Evolutionary conservation across 1,140 invertebrate genomes (phyloP).

Genomic region (Calephelis nemesis): DNA sequence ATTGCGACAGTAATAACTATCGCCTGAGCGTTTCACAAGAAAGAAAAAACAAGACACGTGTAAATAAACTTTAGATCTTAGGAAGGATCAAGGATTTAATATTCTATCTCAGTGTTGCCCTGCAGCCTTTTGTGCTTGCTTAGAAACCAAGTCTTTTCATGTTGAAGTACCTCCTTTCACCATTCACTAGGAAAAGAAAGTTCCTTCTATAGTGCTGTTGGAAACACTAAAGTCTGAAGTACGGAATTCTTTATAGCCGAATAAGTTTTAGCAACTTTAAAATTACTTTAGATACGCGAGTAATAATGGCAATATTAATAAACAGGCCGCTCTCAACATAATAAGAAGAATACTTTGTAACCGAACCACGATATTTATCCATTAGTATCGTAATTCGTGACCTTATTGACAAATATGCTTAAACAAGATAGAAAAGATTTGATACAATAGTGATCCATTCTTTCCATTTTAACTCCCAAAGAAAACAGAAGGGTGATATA

Average conservation of each 20-base stretch:
- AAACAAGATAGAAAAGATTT: too few species aligned
- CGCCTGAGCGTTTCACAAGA: too few species aligned
- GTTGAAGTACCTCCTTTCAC: constrained; percentile 8
- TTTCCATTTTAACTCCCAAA: too few species aligned
- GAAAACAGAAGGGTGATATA: too few species aligned
- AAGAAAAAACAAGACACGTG: not conserved
- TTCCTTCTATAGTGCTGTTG: constrained; percentile 4
- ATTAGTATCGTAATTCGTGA: too few species aligned
- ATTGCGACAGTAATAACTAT: not conserved
- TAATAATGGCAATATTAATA: too few species aligned
- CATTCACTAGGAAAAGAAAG: not conserved
- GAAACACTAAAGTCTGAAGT: not conserved
- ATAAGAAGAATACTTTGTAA: too few species aligned
- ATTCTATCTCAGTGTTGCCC: constrained; percentile 7
- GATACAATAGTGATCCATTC: too few species aligned
- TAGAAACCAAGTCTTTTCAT: constrained; percentile 17
- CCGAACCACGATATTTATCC: too few species aligned
- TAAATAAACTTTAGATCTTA: constrained; percentile 9
- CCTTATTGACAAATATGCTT: too few species aligned
- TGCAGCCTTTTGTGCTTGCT: constrained; percentile 5
- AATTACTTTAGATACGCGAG: not conserved
- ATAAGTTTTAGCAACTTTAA: not conserved
- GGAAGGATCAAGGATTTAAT: constrained; percentile 6
- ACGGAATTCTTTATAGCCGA: not conserved
- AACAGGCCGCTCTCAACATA: too few species aligned